Base-by-base conservation (phyloP, 2,888 invertebrate genomes). In the Criorhina ranunculi region DNA sequence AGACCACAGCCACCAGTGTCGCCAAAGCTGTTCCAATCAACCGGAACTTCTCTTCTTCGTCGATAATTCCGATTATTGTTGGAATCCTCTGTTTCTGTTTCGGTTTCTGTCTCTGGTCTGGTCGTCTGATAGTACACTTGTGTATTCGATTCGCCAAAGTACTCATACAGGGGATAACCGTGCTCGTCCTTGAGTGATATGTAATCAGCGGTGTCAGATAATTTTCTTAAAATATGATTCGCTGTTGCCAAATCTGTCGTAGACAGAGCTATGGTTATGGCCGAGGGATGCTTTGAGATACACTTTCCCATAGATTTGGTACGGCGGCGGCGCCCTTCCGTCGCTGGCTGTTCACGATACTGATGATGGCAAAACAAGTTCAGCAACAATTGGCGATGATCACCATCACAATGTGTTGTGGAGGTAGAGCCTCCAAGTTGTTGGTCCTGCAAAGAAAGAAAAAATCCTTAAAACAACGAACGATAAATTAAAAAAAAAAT, bases 301-400 rank as follows among this genome's bases (percentile, higher is more conserved):
- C 92, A 92, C 91, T 91, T 91, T 89, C 92, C 92, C 92, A 92
- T 92, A 89, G 90, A 88, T 81, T 85, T 64, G 83, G 62, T 66
- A 59, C 72, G 15, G 60, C 60, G n/a, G 66, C 76, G 64, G 49
- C 51, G 44, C 59, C 37, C 57, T 49, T 75, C 66, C 55, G 60
- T 75, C 69, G 55, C 46, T 40, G 35, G 69, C 59, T 57, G 35
- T 62, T 77, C 51, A 73, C 72, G 49, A 62, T 78, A 66, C 62
- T 60, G 44, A 44, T 46, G 73, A 15, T 46, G 31, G 31, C 62
- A 73, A 62, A 51, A 46, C 46, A 55, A 46, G 49, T 75, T 70
- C 57, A 62, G 55, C 78, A 55, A 62, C 78, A 69, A 77, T 67
- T 70, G 78, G 49, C 11, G 53, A 35, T 60, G 69, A 53, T 78